These are phyloP conservation scores for Sylvilagus bachmani DNA, from an alignment of 2,113 vertebrate species.

Conservation along the genomic window DNA sequence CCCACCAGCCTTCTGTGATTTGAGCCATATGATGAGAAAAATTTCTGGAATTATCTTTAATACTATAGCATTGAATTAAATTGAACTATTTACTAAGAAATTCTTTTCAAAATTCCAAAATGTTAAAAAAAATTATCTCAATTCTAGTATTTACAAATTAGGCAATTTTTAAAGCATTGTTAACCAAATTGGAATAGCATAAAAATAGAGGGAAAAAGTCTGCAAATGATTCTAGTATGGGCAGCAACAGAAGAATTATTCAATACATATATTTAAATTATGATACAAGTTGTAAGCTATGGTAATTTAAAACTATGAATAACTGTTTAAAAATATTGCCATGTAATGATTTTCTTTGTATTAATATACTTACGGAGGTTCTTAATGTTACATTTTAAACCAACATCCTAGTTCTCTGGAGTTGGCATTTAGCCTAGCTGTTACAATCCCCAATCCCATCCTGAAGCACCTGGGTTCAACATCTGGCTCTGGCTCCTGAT, in stretches of 20 bases:
- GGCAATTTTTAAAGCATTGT: background rate
- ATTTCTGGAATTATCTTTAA: background rate
- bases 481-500: too few species aligned
- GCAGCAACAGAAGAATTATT: background rate
- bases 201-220: background rate
- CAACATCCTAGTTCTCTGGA: too few species aligned
- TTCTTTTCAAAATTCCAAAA: background rate
- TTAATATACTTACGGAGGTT: background rate
- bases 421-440: too few species aligned
- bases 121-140: background rate
- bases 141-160: background rate
- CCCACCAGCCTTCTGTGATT: background rate
- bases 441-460: too few species aligned
- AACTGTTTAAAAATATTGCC: background rate
- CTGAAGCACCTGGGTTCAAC: too few species aligned
- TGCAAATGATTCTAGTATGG: background rate
- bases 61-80: background rate
- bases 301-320: background rate
- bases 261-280: background rate
- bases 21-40: background rate
- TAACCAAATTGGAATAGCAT: constrained; percentile 7
- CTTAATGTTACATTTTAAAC: background rate
- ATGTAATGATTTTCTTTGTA: background rate
- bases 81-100: constrained; percentile 39
- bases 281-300: background rate